Conservation (phyloP, 1,140 invertebrate species). For the Aricia agestis region DNA sequence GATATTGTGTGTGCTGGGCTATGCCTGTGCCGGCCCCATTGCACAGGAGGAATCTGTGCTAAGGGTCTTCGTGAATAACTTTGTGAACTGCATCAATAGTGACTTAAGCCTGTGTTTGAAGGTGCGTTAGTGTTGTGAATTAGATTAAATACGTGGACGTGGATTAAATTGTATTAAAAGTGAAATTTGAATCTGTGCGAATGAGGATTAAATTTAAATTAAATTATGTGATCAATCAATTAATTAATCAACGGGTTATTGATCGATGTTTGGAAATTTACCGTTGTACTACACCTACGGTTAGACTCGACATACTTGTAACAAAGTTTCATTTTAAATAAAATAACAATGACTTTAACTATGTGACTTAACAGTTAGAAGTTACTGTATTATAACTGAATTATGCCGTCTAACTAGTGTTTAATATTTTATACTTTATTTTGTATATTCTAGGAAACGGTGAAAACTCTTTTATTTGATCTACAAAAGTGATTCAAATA, state of each 20-base stretch:
- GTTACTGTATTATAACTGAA: not conserved
- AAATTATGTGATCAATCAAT: not conserved
- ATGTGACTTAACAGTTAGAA: not conserved
- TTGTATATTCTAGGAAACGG: too few species aligned
- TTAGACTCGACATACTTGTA: not conserved
- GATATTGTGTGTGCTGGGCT: conserved; percentile 45
- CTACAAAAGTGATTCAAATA: too few species aligned
- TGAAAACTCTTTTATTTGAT: too few species aligned
- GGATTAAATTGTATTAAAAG: not conserved
- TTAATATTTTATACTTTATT: too few species aligned
- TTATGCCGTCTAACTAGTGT: not conserved
- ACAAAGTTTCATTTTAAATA: not conserved
- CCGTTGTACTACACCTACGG: not conserved
- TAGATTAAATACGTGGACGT: conserved; percentile 17
- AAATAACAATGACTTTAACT: too few species aligned
- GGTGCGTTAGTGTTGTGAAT: conserved; percentile 39
- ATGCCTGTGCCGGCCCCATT: conserved; percentile 43
- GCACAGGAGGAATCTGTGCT: conserved; percentile 52
- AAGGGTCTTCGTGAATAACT: conserved; percentile 42
- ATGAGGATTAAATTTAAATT: too few species aligned
- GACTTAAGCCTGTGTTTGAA: conserved; percentile 61
- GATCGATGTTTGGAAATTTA: not conserved
- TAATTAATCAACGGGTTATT: not conserved
- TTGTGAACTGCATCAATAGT: conserved; percentile 63
- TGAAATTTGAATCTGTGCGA: not conserved